Evolutionary conservation across 2,113 vertebrate genomes (phyloP).

Genomic region (Rhabdornis inornatus): DNA sequence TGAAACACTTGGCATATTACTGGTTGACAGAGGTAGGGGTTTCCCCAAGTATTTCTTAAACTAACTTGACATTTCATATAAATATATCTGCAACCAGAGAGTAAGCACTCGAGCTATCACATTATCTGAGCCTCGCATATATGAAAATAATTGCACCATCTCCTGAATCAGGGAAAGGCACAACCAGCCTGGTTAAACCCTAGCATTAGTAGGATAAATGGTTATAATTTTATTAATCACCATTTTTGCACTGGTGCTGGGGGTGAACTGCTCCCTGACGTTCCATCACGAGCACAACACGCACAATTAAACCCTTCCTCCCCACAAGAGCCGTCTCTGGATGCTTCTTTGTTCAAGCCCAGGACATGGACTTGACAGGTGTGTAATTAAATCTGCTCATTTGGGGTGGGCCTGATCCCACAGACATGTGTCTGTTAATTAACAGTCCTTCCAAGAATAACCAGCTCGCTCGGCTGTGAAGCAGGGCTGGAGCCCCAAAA

Average conservation of each 20-base stretch:
- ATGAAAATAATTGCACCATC: slow-evolving; percentile 35
- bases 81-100: slow-evolving; percentile 44
- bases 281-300: neutral
- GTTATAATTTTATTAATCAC: slow-evolving; percentile 50
- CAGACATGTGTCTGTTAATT: neutral
- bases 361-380: neutral
- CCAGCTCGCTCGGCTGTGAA: rapidly evolving
- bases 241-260: neutral
- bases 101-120: slow-evolving; percentile 37
- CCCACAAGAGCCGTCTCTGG: neutral
- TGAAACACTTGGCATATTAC: neutral
- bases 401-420: neutral
- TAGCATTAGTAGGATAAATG: neutral
- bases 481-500: neutral
- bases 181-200: slow-evolving; percentile 11
- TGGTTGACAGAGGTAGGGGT: slow-evolving; percentile 13
- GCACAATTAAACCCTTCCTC: neutral
- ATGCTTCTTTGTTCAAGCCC: neutral
- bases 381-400: neutral
- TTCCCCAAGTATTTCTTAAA: slow-evolving; percentile 36
- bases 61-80: slow-evolving; percentile 53
- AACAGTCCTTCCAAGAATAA: neutral
- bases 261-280: neutral
- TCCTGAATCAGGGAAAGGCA: neutral
- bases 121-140: neutral